phyloP scores from a whole-genome alignment of 2,113 vertebrate species.

The Catharus minimus region DNA sequence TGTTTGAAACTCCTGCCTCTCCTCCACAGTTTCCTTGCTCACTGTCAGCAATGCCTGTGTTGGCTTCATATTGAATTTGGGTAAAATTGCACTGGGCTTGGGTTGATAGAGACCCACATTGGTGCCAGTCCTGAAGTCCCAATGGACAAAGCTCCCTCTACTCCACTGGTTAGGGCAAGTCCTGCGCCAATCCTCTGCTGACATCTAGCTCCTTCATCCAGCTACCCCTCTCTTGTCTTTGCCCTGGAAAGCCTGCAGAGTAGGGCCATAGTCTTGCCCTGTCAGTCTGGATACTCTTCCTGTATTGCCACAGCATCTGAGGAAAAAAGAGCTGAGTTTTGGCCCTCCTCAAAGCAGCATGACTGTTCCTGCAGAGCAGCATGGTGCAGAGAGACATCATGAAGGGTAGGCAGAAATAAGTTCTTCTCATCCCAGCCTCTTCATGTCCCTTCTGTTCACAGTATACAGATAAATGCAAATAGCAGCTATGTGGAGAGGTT shows the following conservation, averaged over 20 bases:
- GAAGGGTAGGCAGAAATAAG: neutral
- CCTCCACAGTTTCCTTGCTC: neutral
- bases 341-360: neutral
- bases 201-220: neutral
- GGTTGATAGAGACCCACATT: fast-evolving
- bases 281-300: neutral
- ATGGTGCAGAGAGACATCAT: neutral
- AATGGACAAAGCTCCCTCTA: fast-evolving
- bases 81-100: fast-evolving
- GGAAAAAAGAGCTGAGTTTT: neutral
- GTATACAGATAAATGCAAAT: neutral
- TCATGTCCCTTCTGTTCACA: neutral
- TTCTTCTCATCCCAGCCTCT: neutral
- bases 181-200: neutral
- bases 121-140: neutral
- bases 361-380: neutral
- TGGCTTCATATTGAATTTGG: neutral
- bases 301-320: neutral
- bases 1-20: neutral
- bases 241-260: neutral
- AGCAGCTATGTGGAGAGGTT: neutral
- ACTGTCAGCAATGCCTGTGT: fast-evolving
- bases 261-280: fast-evolving
- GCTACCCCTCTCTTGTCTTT: neutral
- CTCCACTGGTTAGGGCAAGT: neutral